Percentiles rank a stretch among this genome's conserved stretches.
Conservation (phyloP, 1,140 invertebrate species). For the Caenorhabditis tropicalis region DNA sequence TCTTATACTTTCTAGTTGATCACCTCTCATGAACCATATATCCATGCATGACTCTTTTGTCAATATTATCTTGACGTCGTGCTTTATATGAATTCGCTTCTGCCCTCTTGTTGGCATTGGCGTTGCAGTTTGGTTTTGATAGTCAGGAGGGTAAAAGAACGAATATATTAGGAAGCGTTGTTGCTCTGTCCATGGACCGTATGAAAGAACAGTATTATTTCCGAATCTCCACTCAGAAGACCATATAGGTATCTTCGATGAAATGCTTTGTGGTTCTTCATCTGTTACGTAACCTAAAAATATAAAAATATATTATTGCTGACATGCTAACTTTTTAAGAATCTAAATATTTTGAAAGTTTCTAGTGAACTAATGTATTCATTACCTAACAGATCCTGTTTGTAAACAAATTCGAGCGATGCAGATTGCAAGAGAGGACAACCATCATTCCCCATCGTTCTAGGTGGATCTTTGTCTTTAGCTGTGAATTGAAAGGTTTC, state of each 20-base stretch:
- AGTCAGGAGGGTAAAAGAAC: constrained; percentile 93
- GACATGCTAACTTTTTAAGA: no score
- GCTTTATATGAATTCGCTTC: constrained; percentile 60
- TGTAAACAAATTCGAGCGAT: constrained; percentile 2
- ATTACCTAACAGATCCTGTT: constrained; percentile 20
- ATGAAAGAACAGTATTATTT: constrained; percentile 95
- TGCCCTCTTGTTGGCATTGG: constrained; percentile 66
- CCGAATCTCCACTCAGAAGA: constrained; percentile 74
- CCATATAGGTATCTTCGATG: constrained; percentile 59
- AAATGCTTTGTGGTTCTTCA: constrained; percentile 35
- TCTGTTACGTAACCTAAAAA: constrained; percentile 63
- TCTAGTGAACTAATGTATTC: no score
- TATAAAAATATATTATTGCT: no score
- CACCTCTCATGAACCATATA: constrained; percentile 69
- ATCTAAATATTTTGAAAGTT: no score
- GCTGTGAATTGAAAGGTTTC: constrained; percentile 73
- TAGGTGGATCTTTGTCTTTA: constrained; percentile 82
- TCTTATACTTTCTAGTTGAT: constrained; percentile 69
- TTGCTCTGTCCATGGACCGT: constrained; percentile 96
- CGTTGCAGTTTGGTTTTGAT: constrained; percentile 73
- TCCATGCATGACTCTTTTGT: constrained; percentile 67
- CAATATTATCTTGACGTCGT: constrained; percentile 62
- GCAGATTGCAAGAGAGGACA: constrained; percentile 20
- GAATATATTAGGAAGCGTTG: constrained; percentile 92
- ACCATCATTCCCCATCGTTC: constrained; percentile 92